Evolutionary conservation across 53 echinoderm and acorn worm genomes (phyloP).

Genomic region (Zoroaster sp.): DNA sequence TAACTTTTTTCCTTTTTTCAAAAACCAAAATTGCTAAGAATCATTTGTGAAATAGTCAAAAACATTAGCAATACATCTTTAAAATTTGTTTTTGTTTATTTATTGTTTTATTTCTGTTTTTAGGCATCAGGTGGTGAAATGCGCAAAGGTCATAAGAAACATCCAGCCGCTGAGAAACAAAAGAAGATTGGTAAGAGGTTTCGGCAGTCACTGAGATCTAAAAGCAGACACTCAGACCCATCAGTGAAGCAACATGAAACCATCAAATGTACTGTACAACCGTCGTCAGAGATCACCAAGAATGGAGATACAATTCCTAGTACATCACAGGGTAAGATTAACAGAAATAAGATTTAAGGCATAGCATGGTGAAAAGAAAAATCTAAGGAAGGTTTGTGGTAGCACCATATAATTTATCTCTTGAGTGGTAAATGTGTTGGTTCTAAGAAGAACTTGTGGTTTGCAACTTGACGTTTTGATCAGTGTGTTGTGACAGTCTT

Average conservation of each 20-base stretch:
- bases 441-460: too few species aligned
- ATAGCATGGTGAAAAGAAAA: too few species aligned
- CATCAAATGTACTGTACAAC: not conserved
- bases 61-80: not conserved
- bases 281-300: not conserved
- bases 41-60: too few species aligned
- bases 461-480: too few species aligned
- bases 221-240: not conserved
- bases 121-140: slow-evolving; percentile 40
- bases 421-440: too few species aligned
- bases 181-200: slow-evolving; percentile 49
- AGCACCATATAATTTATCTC: not conserved
- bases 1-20: too few species aligned
- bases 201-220: slow-evolving; percentile 13
- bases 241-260: not conserved
- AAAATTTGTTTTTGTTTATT: not conserved
- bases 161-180: not conserved
- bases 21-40: too few species aligned
- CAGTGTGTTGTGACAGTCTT: too few species aligned
- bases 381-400: not conserved
- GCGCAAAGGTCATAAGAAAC: slow-evolving; percentile 8
- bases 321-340: not conserved
- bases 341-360: too few species aligned
- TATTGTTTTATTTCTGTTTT: not conserved
- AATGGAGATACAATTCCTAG: not conserved